A percentile compares a stretch with the other conserved stretches of the same genome.
phyloP scores from a whole-genome alignment of 2,797 vertebrate species.

The Epinephelus coioides region DNA sequence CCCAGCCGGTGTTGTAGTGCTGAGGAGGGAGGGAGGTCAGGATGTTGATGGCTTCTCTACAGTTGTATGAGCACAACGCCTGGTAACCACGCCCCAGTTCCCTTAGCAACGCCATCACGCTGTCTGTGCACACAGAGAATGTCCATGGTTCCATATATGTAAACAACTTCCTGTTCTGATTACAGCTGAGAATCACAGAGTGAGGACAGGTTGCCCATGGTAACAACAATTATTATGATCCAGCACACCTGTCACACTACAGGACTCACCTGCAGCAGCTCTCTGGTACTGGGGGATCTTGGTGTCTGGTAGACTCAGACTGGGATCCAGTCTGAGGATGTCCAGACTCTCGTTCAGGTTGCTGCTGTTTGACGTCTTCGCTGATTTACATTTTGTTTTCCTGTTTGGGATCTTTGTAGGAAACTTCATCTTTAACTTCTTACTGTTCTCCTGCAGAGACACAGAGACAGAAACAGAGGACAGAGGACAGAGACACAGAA shows the following conservation, averaged over 20 bases:
- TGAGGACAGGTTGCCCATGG: no score
- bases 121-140: constrained; percentile 57
- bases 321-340: constrained; percentile 94
- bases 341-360: constrained; percentile 97
- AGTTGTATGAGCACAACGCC: constrained; percentile 96
- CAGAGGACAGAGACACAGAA: background rate
- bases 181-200: no score
- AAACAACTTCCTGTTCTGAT: no score
- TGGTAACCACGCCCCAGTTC: constrained; percentile 97
- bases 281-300: constrained; percentile 95
- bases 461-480: constrained; percentile 3
- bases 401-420: constrained; percentile 98
- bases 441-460: constrained; percentile 94
- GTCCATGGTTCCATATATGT: no score
- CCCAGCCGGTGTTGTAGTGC: constrained; percentile 99
- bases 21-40: constrained; percentile 95
- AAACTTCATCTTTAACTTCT: constrained; percentile 99
- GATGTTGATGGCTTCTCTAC: constrained; percentile 95
- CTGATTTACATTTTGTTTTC: constrained; percentile 98
- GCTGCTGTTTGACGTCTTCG: constrained; percentile 93
- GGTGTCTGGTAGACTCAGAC: constrained; percentile 86
- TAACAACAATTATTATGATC: no score
- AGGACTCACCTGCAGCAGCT: constrained; percentile 91
- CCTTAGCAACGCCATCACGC: constrained; percentile 84
- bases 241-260: no score